Conservation (phyloP, 1,140 invertebrate genomes). For the Harlomillsia oculata region DNA sequence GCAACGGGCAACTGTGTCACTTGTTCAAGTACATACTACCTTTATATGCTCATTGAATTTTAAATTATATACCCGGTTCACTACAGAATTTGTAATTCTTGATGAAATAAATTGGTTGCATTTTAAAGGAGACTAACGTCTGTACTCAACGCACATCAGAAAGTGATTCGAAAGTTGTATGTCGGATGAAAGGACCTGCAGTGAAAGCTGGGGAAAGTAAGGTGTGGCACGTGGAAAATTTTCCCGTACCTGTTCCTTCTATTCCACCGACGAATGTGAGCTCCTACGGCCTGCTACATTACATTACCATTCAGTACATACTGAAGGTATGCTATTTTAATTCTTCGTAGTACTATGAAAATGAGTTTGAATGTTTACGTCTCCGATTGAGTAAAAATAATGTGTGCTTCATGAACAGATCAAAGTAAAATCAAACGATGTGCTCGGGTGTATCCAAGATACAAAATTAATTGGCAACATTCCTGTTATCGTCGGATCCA, state of each 20-base stretch:
- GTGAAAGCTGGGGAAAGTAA: conserved; percentile 22
- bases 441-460: conserved; percentile 15
- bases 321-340: conserved; percentile 19
- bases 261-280: conserved; percentile 18
- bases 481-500: conserved; percentile 10
- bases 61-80: not conserved
- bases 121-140: conserved; percentile 14
- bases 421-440: conserved; percentile 17
- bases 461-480: conserved; percentile 13
- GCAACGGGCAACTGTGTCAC: conserved; percentile 12
- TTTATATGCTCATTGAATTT: not conserved
- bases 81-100: not conserved
- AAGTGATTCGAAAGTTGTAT: conserved; percentile 22
- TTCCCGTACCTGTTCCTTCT: conserved; percentile 19
- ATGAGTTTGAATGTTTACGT: no score
- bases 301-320: conserved; percentile 24
- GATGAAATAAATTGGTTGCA: not conserved
- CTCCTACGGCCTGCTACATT: conserved; percentile 22
- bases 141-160: conserved; percentile 14
- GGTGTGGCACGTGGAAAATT: conserved; percentile 21
- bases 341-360: no score
- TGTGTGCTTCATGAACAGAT: conserved; percentile 1
- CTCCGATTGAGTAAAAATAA: no score
- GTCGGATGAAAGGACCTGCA: conserved; percentile 25
- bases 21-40: conserved; percentile 13